A percentile compares a stretch with the other conserved stretches of the same genome.
These are phyloP conservation scores for Ornithorhynchus anatinus DNA, from an alignment of 2,113 vertebrate genomes.

Conservation along the genomic window DNA sequence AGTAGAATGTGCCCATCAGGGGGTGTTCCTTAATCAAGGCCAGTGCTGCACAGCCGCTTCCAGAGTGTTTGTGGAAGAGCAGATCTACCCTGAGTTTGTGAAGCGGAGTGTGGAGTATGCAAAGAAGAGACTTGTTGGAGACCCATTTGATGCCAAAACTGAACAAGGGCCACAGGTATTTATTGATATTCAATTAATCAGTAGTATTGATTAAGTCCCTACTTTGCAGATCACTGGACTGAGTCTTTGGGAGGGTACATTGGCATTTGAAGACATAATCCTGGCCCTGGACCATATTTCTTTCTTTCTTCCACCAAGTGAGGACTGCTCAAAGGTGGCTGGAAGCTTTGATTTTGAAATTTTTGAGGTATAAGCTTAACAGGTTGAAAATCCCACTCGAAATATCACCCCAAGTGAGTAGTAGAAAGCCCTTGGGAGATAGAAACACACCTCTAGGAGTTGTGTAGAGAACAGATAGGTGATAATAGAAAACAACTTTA, in stretches of 20 bases:
- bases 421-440: too few species aligned
- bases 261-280: background rate
- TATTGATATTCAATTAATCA: too few species aligned
- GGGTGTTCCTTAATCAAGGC: constrained; percentile 94
- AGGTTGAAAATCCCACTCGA: too few species aligned
- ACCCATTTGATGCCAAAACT: constrained; percentile 87
- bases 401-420: too few species aligned
- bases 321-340: background rate
- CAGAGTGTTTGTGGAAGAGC: constrained; percentile 89
- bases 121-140: constrained; percentile 81
- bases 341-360: background rate
- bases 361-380: too few species aligned
- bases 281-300: background rate
- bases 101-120: constrained; percentile 83
- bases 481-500: too few species aligned
- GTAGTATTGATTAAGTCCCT: too few species aligned
- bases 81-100: constrained; percentile 87
- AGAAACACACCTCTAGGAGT: too few species aligned
- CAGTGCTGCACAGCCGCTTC: constrained; percentile 94
- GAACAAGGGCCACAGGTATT: constrained; percentile 93
- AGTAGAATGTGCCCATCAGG: constrained; percentile 90
- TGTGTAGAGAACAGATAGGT: too few species aligned
- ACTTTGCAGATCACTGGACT: background rate
- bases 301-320: background rate
- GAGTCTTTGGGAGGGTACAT: background rate